Conservation (phyloP, 2,888 invertebrate genomes). For the Dicranocentrus wangi region DNA sequence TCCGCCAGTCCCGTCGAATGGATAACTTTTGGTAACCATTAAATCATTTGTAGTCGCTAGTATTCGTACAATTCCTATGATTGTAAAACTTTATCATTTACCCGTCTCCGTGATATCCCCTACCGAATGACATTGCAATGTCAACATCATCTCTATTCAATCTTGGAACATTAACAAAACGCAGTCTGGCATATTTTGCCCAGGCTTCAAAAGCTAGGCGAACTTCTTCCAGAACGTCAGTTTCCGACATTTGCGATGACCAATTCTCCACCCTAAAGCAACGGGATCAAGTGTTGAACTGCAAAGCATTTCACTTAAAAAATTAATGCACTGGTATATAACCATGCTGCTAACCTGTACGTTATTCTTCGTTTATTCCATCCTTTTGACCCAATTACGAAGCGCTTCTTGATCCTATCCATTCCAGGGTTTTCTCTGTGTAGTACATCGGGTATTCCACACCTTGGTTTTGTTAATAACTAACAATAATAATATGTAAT, state of each 20-base stretch:
- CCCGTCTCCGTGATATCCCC: constrained; percentile 83
- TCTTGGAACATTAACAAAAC: constrained; percentile 74
- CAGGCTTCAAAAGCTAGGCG: constrained; percentile 76
- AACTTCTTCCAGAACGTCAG: constrained; percentile 78
- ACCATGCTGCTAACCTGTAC: constrained; percentile 79
- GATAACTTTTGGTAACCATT: too few species aligned
- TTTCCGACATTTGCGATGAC: constrained; percentile 79
- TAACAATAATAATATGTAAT: constrained; percentile 74
- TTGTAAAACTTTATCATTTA: too few species aligned
- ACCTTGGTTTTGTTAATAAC: constrained; percentile 81
- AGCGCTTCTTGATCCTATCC: constrained; percentile 77
- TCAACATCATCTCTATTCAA: constrained; percentile 79
- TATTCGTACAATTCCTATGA: too few species aligned
- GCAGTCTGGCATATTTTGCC: constrained; percentile 74
- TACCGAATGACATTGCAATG: constrained; percentile 84
- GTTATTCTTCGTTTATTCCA: constrained; percentile 83
- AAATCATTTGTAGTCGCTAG: too few species aligned
- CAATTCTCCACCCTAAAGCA: constrained; percentile 81
- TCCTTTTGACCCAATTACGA: constrained; percentile 79
- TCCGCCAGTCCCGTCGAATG: constrained; percentile 85
- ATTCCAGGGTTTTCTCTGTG: neutral
- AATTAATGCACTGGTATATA: neutral
- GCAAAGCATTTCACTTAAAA: neutral
- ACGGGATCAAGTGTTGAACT: neutral
- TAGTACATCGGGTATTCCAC: constrained; percentile 83